Evolutionary conservation across 1,140 invertebrate genomes (phyloP), one percentile per base, ranked within the genome.

Genomic region (Macrotrachela quadricornifera): DNA sequence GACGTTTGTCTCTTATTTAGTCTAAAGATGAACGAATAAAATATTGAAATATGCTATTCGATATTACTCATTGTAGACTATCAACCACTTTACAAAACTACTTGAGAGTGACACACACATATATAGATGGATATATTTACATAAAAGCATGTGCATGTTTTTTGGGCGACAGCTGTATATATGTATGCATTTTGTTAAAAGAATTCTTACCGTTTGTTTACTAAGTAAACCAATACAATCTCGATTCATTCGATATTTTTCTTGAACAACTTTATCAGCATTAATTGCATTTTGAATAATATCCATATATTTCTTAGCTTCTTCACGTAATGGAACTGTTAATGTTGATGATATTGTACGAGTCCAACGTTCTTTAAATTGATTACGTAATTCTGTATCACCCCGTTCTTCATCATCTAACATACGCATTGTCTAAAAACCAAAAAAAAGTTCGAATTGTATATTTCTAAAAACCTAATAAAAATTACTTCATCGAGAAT

Each of bases 241-340:
- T 59, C 77, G 76, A 66, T 92, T 80, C 17, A 70, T 71, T 49
- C 79, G 77, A 65, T 81, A 94, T 72, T 92, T 96, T 49, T 83
- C 78, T 54, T 80, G 78, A 55, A 96, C 83, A 54, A 83, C 70
- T 55, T 62, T 74, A 66, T 84, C 81, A 44, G 81, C 81, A 47
- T 71, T 70, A 40, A 85, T 77, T 21, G 90, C 90, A 68, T 85
- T 94, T 62, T 82, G 79, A 56, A 95, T 83, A 60, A 96, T 91
- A 40, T 64, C 68, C 13, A 81, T 74, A 70, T 97, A 99, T 70
- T 96, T 94, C 55, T 76, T 74, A 45, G 80, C 75, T 73, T 94
- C 92, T 12, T 79, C 73, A 53, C 75, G 75, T 64, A 94, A 84
- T 59, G 85, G 80, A 64, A 82, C 80, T 3, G 88, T 96, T 36